Evolutionary conservation across 2,888 invertebrate genomes (phyloP), one percentile per base, ranked within the genome.

Genomic region (Sipunculus nudus): DNA sequence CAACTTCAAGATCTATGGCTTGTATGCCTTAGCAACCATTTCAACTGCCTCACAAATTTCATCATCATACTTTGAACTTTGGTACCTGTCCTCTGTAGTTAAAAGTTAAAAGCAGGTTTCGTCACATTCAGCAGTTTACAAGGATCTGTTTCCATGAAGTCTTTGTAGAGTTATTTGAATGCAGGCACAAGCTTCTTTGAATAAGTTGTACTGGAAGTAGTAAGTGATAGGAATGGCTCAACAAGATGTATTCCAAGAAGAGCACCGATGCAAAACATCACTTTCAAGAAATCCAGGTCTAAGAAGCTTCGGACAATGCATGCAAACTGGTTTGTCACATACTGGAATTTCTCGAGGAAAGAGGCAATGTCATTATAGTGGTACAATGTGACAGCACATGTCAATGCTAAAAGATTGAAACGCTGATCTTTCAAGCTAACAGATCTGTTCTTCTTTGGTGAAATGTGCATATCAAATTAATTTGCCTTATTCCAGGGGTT

Each of bases 291-390:
- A 21, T 57, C 57, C 19, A 57, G 29, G 26, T 57, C 48, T 19
- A 50, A 29, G 41, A 57, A 57, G 31, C 49, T 50, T 40, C 50
- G 19, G 21, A 57, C 41, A 26, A 50, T 50, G 41, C 57, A 57
- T 26, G 41, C 39, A 21, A 57, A 28, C 41, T 57, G 49, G 41
- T 57, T 57, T 21, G 39, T 56, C 25, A 56, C 49, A 29, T 57
- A 40, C n/a, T 57, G 49, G 31, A 32, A 50, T 2, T 56, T 48
- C 47, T 47, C 19, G 16, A 48, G 38, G 29, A 47, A 55, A 2
- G 46, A 29, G 3, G 47, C 19, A 16, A 55, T 23, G 19, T 55
- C 55, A 21, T 55, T 39, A 13, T 32, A 25, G 25, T 55, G 47
- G 21, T 47, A 55, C 16, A 55, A 26, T 21, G 19, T n/a, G 25